phyloP scores from a whole-genome alignment of 2,113 vertebrate species.

The Centropus unirufus region DNA sequence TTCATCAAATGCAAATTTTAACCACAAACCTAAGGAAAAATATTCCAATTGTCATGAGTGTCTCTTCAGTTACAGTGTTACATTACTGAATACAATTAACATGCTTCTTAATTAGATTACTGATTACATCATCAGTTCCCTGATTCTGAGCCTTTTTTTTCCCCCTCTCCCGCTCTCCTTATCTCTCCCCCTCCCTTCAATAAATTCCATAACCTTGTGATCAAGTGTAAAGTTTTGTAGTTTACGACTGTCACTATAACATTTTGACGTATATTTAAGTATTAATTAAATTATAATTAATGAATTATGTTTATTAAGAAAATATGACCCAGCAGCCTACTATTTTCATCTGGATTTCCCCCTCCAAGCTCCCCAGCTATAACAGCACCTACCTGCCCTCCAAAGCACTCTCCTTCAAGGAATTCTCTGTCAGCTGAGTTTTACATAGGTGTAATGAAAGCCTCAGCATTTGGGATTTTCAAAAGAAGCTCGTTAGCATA shows the following conservation, averaged over 20 bases:
- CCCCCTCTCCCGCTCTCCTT: neutral
- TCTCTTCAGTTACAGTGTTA: neutral
- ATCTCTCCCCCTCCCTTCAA: neutral
- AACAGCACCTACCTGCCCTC: neutral
- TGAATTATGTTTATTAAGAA: neutral
- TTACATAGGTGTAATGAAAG: neutral
- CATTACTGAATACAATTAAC: neutral
- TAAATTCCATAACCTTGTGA: neutral
- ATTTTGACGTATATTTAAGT: neutral
- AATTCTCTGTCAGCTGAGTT: neutral
- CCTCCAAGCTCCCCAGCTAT: neutral
- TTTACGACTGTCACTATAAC: neutral
- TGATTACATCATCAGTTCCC: neutral
- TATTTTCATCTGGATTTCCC: neutral
- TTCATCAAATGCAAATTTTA: neutral
- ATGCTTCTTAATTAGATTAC: neutral
- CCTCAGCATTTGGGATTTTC: neutral
- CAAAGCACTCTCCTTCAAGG: neutral
- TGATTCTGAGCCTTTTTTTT: neutral
- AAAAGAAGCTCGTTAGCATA: neutral
- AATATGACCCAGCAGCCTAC: neutral
- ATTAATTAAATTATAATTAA: too few relatives aligned
- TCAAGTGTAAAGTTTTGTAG: neutral
- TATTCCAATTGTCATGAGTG: neutral
- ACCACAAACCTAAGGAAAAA: neutral